Percentiles rank a stretch among this genome's conserved stretches.
Conservation (phyloP, 2,888 invertebrate genomes). For the Oithona nana region DNA sequence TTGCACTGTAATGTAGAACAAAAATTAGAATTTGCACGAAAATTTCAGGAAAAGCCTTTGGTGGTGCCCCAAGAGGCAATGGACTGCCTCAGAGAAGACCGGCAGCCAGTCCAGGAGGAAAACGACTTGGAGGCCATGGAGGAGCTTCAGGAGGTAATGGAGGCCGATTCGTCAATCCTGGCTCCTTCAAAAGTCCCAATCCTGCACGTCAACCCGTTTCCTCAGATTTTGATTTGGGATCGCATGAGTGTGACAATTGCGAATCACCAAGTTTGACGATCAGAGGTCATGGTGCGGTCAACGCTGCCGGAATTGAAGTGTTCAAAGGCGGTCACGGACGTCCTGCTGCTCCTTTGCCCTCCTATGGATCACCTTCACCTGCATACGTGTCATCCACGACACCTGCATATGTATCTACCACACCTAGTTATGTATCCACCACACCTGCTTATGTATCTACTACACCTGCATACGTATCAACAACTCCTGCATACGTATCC, state of each 20-base stretch:
- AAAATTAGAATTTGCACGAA: no score
- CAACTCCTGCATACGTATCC: neutral
- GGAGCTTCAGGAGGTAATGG: neutral
- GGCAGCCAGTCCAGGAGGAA: neutral
- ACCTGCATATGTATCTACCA: neutral
- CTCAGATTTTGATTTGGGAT: neutral
- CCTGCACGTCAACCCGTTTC: neutral
- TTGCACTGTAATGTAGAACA: no score
- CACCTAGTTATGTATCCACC: neutral
- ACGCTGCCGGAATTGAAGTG: neutral
- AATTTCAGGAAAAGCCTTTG: neutral
- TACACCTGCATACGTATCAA: neutral
- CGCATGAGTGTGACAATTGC: neutral
- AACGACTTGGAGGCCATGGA: neutral
- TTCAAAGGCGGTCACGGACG: neutral
- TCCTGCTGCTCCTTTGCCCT: neutral
- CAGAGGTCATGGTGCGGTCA: neutral
- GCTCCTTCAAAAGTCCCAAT: neutral
- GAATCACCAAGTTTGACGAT: constrained; percentile 1
- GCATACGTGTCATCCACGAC: neutral
- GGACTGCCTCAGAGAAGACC: neutral
- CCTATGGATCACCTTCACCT: constrained; percentile 9
- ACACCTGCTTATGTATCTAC: neutral
- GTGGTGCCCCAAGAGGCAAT: neutral
- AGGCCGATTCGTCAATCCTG: neutral